A percentile compares a stretch with the other conserved stretches of the same genome.
Conservation (phyloP, 2,113 vertebrate genomes). For the Motacilla tschutschensis region DNA sequence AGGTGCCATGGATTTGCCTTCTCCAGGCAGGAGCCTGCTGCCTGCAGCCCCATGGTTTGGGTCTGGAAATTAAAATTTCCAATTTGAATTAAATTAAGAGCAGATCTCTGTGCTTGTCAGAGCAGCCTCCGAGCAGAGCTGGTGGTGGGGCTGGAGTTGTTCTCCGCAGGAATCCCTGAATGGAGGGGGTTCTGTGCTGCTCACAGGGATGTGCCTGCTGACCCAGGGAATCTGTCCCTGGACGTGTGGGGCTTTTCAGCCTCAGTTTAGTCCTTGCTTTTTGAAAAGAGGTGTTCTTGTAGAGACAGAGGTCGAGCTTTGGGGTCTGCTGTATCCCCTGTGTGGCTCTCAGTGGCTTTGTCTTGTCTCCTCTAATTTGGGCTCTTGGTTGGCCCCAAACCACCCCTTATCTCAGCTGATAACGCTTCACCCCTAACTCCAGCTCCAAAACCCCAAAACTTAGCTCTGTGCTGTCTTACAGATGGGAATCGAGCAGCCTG, state of each 20-base stretch:
- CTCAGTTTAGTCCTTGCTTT: neutral
- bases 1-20: neutral
- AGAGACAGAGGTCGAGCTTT: neutral
- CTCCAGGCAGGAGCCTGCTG: neutral
- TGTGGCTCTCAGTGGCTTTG: neutral
- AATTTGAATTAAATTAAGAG: too few species aligned
- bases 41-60: neutral
- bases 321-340: neutral
- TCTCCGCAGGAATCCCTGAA: neutral
- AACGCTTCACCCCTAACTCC: rapidly evolving
- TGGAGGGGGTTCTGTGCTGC: neutral
- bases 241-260: rapidly evolving
- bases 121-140: neutral
- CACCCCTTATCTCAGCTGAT: rapidly evolving
- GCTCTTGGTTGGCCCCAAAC: neutral
- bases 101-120: rapidly evolving
- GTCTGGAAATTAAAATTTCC: neutral
- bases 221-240: neutral
- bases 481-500: neutral
- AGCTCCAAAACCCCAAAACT: rapidly evolving
- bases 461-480: rapidly evolving
- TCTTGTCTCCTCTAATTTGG: neutral
- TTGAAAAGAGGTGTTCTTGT: neutral
- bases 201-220: neutral
- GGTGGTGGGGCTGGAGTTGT: neutral